Base-by-base conservation (phyloP, 2,888 invertebrate genomes). In the Torymus auratus region DNA sequence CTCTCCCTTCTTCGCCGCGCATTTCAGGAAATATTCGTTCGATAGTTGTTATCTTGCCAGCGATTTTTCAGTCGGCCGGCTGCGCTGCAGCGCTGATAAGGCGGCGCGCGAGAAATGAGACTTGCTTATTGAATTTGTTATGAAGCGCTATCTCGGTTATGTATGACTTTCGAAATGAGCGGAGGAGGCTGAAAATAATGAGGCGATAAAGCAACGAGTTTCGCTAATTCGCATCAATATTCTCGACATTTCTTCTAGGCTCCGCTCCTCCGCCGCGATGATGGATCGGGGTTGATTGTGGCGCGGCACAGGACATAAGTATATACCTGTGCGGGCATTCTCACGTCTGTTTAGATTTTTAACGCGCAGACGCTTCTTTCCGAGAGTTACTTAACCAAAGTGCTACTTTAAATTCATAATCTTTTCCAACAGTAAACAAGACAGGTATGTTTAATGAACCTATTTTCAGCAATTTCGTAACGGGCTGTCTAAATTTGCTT, bases 71-170 rank as follows among this genome's bases (percentile, higher is more conserved):
- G 62, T 41, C 23, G 41, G 68, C 55, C 15, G 56, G 12, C 52
- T 13, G 15, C 14, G 17, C 10, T 14, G 14, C 17, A 13, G 15
- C 23, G 71, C 60, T 20, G 11, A 56, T 62, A 15, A 28, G 20
- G 50, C 3, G 14, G 23, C 56, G 64, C 17, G 76, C 65, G 14
- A 73, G 17, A 23, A 12, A 71, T 73, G 72, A 3, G 75, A 77
- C 82, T 82, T 76, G 79, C 74, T 70, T 72, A 83, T 80, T 80
- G 79, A 80, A 80, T 80, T 80, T 28, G 58, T 64, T 65, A 52
- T 56, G n/a, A 10, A 20, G n/a, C 53, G 13, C 58, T 62, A 64
- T 70, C 69, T 50, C 14, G 52, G 58, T 74, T 70, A 69, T 68
- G 68, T 56, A 68, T 73, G 53, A 55, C 61, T 73, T 73, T 55